Base-by-base conservation (phyloP, 1,140 invertebrate species). In the Chelonus insularis region DNA sequence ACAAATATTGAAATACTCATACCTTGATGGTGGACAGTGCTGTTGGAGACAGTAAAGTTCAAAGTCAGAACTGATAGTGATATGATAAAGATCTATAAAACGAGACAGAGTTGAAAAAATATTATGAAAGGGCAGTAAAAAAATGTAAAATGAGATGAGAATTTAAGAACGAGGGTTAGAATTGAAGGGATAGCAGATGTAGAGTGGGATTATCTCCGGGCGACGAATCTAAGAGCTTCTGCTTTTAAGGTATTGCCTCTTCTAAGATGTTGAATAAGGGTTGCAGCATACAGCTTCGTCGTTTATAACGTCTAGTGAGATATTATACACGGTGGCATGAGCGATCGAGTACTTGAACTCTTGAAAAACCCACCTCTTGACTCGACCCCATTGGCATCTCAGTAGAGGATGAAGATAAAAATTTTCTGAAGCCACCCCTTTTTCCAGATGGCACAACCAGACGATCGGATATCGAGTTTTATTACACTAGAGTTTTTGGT, bases 181-280 rank as follows among this genome's bases (percentile, higher is more conserved):
- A 29, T n/a, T 65, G 52, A 45, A 56, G 61, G 55, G 18, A 16
- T 14, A 34, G 3, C 65, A 69, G 65, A 72, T 75, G 75, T 77
- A 72, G 72, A 75, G 73, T 74, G 69, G 74, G 75, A 74, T 78
- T 79, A 76, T 77, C 70, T 69, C 59, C 67, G 57, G 23, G 48
- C 9, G 32, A 18, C 11, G 45, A 55, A 16, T 34, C 32, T 41
- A 50, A 60, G 41, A 57, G 25, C 25, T 29, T 7, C 63, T 60
- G 72, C 71, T 74, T 74, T 74, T 72, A 75, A 77, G 74, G 68
- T 77, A 75, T 76, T 77, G 72, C 68, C 68, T 48, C 14, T 68
- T 68, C 64, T 45, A 51, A 43, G 62, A 59, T 64, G 65, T 37
- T 55, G 52, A 29, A 9, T 29, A 20, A 21, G 34, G 34, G 50